These are phyloP conservation scores for Clanis bilineata DNA, from an alignment of 2,888 invertebrate species.

Conservation along the genomic window DNA sequence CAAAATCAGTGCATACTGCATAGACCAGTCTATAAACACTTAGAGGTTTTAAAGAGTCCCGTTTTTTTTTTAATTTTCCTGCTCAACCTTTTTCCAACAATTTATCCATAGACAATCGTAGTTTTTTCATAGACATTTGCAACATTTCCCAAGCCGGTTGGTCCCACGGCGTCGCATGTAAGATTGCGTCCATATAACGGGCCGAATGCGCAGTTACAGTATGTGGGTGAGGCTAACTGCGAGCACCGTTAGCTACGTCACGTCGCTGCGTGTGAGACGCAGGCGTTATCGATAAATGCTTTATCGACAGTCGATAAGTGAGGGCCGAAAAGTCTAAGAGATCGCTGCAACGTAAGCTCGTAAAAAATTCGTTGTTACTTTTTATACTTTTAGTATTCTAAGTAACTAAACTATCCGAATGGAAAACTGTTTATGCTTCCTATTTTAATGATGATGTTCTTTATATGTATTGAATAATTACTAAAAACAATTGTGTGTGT, in stretches of 20 bases:
- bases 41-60: too few relatives aligned
- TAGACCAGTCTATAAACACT: too few relatives aligned
- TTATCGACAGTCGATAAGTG: not conserved
- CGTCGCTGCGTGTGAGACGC: slow-evolving; percentile 46
- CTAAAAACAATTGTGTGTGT: too few relatives aligned
- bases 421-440: too few relatives aligned
- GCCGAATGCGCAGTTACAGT: slow-evolving; percentile 69
- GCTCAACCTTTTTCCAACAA: not conserved
- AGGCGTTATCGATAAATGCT: slow-evolving; percentile 32
- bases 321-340: not conserved
- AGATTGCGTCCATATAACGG: slow-evolving; percentile 76
- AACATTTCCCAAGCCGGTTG: slow-evolving; percentile 39
- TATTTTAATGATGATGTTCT: too few relatives aligned
- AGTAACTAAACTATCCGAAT: too few relatives aligned
- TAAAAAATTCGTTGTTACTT: too few relatives aligned
- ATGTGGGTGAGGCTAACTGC: slow-evolving; percentile 78
- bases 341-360: too few relatives aligned
- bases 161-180: slow-evolving; percentile 54
- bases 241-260: slow-evolving; percentile 73
- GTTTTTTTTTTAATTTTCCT: too few relatives aligned
- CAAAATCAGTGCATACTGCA: too few relatives aligned
- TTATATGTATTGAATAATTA: too few relatives aligned
- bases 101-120: slow-evolving; percentile 31
- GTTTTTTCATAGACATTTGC: slow-evolving; percentile 28
- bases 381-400: too few relatives aligned